phyloP scores from a whole-genome alignment of 2,113 vertebrate genomes.

The Riparia riparia region DNA sequence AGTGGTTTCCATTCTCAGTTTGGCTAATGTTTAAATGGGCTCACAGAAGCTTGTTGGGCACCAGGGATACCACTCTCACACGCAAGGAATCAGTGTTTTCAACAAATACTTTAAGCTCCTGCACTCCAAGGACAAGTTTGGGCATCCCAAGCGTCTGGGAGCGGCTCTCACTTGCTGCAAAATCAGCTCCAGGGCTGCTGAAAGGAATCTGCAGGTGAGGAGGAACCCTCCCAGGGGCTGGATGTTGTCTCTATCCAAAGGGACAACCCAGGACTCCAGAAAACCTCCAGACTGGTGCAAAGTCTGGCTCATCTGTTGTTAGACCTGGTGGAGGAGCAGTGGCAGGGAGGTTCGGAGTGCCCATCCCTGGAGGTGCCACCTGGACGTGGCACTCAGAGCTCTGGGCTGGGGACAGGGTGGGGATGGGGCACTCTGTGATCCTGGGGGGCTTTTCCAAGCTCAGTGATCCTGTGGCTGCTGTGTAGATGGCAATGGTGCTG shows the following conservation, averaged over 20 bases:
- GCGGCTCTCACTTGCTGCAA: background rate
- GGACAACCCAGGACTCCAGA: background rate
- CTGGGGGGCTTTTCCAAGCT: background rate
- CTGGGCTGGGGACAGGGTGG: background rate
- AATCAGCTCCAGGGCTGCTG: background rate
- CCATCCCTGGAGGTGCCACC: background rate
- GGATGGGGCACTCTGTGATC: rapidly evolving
- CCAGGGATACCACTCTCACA: background rate
- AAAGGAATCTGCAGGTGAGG: background rate
- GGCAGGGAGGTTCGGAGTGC: background rate
- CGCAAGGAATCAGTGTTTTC: background rate
- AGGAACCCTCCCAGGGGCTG: background rate
- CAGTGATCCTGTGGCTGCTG: too few relatives aligned
- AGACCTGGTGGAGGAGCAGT: background rate
- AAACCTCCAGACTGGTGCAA: rapidly evolving
- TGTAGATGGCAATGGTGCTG: rapidly evolving
- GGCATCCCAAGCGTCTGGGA: conserved; percentile 4
- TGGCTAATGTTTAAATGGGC: background rate
- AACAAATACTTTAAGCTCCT: background rate
- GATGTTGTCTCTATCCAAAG: background rate
- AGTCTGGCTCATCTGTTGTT: rapidly evolving
- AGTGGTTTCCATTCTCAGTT: background rate
- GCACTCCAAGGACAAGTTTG: conserved; percentile 19
- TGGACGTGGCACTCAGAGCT: background rate
- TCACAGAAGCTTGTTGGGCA: background rate